A percentile compares a stretch with the other conserved stretches of the same genome.
phyloP scores from a whole-genome alignment of 2,113 vertebrate genomes.

The Menura novaehollandiae region DNA sequence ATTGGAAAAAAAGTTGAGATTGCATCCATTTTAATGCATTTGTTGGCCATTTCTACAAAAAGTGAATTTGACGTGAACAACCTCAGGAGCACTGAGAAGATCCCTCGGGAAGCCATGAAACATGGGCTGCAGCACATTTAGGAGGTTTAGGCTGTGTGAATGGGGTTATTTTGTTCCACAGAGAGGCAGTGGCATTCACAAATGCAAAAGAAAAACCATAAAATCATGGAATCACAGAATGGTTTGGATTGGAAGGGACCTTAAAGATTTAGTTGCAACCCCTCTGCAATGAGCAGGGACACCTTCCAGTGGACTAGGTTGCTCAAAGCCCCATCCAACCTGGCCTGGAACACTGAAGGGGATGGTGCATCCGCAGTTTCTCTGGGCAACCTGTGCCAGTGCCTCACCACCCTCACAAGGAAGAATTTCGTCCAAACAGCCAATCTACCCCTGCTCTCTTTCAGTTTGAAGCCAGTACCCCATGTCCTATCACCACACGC shows the following conservation, averaged over 20 bases:
- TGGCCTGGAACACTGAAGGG: not conserved
- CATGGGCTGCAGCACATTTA: accelerated
- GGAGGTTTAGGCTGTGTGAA: too few species aligned
- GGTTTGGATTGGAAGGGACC: not conserved
- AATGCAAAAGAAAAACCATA: not conserved
- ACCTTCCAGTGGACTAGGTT: accelerated
- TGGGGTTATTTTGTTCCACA: accelerated
- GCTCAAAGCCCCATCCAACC: too few species aligned
- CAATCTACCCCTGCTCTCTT: not conserved
- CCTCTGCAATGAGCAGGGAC: not conserved
- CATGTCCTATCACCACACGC: accelerated
- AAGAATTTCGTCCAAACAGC: not conserved
- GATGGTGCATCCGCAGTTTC: not conserved
- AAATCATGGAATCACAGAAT: not conserved
- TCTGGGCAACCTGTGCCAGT: accelerated
- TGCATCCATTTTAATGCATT: not conserved
- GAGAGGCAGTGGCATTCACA: accelerated
- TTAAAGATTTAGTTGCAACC: not conserved
- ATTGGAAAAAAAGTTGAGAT: not conserved
- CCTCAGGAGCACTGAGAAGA: not conserved
- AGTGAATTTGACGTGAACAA: not conserved
- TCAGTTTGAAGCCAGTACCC: not conserved
- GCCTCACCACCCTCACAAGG: not conserved
- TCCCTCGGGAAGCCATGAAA: not conserved
- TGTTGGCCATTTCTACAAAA: not conserved